A percentile compares a stretch with the other conserved stretches of the same genome.
Conservation (phyloP, 2,888 invertebrate species). For the Lithophane leautieri region DNA sequence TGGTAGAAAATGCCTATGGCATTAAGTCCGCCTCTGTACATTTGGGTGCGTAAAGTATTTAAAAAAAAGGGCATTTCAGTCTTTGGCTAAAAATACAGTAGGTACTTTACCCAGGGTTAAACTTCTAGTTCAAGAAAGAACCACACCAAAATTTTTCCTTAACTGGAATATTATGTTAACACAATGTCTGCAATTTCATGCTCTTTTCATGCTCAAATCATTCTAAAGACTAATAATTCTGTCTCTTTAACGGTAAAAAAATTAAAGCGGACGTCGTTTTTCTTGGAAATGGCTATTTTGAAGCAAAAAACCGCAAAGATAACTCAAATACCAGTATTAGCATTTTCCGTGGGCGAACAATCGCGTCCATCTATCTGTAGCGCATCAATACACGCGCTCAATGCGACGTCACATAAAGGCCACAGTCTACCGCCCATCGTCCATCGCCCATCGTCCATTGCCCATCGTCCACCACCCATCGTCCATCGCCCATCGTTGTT, state of each 20-base stretch:
- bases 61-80: background rate
- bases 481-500: conserved; percentile 56
- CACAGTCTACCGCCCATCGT: conserved; percentile 39
- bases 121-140: background rate
- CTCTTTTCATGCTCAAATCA: background rate
- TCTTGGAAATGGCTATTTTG: background rate
- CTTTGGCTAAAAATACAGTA: background rate
- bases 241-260: background rate
- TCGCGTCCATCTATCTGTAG: conserved; percentile 60
- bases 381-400: conserved; percentile 71
- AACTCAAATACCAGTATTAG: conserved; percentile 32
- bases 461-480: conserved; percentile 47
- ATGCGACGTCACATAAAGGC: conserved; percentile 68
- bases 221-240: background rate
- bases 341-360: conserved; percentile 46
- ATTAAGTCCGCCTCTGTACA: too few relatives aligned
- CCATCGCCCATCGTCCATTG: conserved; percentile 57
- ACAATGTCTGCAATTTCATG: too few relatives aligned
- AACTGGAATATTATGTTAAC: too few relatives aligned
- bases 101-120: background rate
- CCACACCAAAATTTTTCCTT: too few relatives aligned
- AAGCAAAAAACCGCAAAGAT: background rate
- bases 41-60: too few relatives aligned
- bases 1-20: too few relatives aligned
- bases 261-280: background rate